Percentiles rank a stretch among this genome's conserved stretches.
phyloP scores from a whole-genome alignment of 2,888 invertebrate genomes.

The Cacoxenus indagator region DNA sequence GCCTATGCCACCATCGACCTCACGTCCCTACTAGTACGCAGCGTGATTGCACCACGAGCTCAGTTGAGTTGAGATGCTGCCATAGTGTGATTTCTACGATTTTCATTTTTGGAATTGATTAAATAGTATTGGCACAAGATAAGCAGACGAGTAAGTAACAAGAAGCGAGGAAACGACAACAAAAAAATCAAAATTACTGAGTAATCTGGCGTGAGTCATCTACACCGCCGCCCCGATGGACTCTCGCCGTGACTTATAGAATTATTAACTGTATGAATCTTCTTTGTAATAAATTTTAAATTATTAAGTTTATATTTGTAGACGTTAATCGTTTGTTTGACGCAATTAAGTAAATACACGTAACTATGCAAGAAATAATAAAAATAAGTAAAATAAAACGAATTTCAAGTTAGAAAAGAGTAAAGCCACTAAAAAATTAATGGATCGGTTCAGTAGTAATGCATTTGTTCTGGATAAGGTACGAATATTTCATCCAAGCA shows the following conservation, averaged over 20 bases:
- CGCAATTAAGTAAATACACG: not conserved
- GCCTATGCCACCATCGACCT: constrained; percentile 90
- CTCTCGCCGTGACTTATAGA: too few relatives aligned
- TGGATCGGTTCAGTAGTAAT: too few relatives aligned
- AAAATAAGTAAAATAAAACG: too few relatives aligned
- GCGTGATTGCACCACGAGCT: not conserved
- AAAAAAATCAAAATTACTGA: too few relatives aligned
- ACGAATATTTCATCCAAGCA: too few relatives aligned
- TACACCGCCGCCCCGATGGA: too few relatives aligned
- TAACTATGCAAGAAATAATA: not conserved
- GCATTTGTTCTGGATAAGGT: too few relatives aligned
- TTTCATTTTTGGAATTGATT: constrained; percentile 6
- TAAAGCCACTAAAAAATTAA: too few relatives aligned
- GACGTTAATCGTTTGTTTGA: not conserved
- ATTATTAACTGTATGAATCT: not conserved
- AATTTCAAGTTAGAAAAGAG: too few relatives aligned
- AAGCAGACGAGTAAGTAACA: not conserved
- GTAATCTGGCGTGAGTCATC: too few relatives aligned
- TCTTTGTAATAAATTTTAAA: not conserved
- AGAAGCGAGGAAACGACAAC: too few relatives aligned
- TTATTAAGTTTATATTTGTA: not conserved
- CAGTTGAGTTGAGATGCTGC: constrained; percentile 34
- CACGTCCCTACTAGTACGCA: constrained; percentile 74
- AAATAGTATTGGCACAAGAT: not conserved
- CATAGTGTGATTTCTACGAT: constrained; percentile 27